A percentile compares a stretch with the other conserved stretches of the same genome.
These are phyloP conservation scores for Plagodis pulveraria DNA, from an alignment of 2,888 invertebrate species.

Conservation along the genomic window DNA sequence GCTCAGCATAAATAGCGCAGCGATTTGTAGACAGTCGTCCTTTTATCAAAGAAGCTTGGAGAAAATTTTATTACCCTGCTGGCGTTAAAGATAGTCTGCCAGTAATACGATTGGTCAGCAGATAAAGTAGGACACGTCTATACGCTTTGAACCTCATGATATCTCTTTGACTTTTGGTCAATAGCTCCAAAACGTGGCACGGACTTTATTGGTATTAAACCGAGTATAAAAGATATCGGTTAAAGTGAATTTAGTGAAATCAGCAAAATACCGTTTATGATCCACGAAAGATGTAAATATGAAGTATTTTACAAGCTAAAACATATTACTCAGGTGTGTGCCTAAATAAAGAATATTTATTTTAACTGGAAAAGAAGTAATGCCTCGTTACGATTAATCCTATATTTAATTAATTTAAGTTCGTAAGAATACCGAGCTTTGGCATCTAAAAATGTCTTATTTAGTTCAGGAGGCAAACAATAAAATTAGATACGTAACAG, in stretches of 20 bases:
- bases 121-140: constrained; percentile 12
- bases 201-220: constrained; percentile 11
- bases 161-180: constrained; percentile 11
- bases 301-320: background rate
- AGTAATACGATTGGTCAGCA: constrained; percentile 7
- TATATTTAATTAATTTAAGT: too few relatives aligned
- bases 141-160: constrained; percentile 8
- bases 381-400: too few relatives aligned
- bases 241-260: constrained; percentile 9
- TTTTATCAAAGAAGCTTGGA: constrained; percentile 9
- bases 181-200: constrained; percentile 1
- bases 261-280: background rate
- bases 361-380: too few relatives aligned
- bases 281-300: too few relatives aligned
- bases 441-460: too few relatives aligned
- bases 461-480: too few relatives aligned
- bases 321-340: background rate
- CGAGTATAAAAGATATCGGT: constrained; percentile 4
- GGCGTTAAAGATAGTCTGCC: constrained; percentile 6
- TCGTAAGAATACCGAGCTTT: too few relatives aligned
- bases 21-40: constrained; percentile 9
- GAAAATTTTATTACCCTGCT: constrained; percentile 10
- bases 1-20: constrained; percentile 14
- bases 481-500: too few relatives aligned
- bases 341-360: too few relatives aligned